phyloP scores from a whole-genome alignment of 2,113 vertebrate genomes.

The Capreolus pygargus region DNA sequence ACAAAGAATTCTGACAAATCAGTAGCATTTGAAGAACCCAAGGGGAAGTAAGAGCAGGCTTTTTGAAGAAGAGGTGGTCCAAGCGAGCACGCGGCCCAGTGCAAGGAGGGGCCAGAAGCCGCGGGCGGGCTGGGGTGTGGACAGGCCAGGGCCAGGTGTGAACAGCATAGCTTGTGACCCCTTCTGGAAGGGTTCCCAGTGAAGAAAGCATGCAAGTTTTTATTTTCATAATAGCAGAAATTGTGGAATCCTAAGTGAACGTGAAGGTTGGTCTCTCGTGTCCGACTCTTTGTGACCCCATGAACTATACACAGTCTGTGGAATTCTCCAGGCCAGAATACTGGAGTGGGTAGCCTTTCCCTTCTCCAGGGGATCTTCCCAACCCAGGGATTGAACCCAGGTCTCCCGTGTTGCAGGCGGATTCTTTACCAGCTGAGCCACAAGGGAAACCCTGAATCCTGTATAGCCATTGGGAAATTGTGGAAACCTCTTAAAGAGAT shows the following conservation, averaged over 20 bases:
- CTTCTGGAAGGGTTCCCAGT: accelerated
- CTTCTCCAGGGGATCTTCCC: background rate
- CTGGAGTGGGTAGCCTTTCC: background rate
- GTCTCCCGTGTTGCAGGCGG: background rate
- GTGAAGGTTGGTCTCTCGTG: background rate
- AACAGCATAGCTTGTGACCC: background rate
- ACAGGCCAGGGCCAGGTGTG: background rate
- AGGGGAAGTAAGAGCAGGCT: background rate
- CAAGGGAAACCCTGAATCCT: background rate
- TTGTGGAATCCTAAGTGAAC: background rate
- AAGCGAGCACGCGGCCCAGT: background rate
- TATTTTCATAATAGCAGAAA: accelerated
- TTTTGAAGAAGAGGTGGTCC: background rate
- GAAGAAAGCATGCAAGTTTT: accelerated
- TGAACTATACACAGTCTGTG: background rate
- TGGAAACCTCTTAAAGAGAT: background rate
- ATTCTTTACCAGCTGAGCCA: background rate
- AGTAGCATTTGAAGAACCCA: accelerated
- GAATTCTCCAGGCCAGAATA: background rate
- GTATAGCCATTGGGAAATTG: background rate
- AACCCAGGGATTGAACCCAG: background rate
- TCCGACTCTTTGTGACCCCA: background rate
- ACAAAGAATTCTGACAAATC: background rate
- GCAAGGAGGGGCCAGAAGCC: background rate
- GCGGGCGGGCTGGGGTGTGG: accelerated